Percentiles rank a stretch among this genome's conserved stretches.
These are phyloP conservation scores for Corydoras maculifer DNA, from an alignment of 2,113 vertebrate species.

Conservation along the genomic window DNA sequence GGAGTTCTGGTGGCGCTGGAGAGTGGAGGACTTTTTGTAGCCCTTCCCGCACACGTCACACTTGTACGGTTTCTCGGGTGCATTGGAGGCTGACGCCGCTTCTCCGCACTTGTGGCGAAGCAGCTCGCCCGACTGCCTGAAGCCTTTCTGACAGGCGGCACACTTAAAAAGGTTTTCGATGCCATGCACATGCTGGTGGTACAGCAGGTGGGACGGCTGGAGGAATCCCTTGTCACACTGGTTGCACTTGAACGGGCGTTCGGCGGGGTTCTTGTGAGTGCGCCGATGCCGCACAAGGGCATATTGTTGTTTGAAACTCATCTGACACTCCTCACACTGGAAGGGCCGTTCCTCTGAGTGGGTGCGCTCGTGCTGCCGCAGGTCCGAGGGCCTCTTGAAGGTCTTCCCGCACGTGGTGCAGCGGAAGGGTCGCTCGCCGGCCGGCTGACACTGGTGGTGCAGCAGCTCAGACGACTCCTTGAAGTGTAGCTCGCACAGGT, in stretches of 20 bases:
- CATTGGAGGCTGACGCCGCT: slow-evolving; percentile 53
- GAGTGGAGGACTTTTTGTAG: slow-evolving; percentile 88
- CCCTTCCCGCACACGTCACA: slow-evolving; percentile 87
- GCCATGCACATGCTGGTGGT: slow-evolving; percentile 90
- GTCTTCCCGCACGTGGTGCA: slow-evolving; percentile 86
- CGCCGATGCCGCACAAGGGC: slow-evolving; percentile 88
- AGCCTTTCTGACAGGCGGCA: slow-evolving; percentile 92
- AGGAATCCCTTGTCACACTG: slow-evolving; percentile 91
- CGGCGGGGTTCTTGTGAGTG: slow-evolving; percentile 78
- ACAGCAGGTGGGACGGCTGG: slow-evolving; percentile 87
- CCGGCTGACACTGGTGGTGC: slow-evolving; percentile 90
- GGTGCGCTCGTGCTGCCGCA: slow-evolving; percentile 90
- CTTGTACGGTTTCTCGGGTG: slow-evolving; percentile 84
- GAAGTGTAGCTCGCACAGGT: slow-evolving; percentile 89
- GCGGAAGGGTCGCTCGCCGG: slow-evolving; percentile 85
- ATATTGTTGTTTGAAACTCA: slow-evolving; percentile 97
- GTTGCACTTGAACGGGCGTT: slow-evolving; percentile 81
- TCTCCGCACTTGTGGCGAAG: slow-evolving; percentile 88
- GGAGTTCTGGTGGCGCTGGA: slow-evolving; percentile 88
- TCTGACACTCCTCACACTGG: slow-evolving; percentile 94
- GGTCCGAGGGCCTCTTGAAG: slow-evolving; percentile 88
- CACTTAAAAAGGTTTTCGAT: slow-evolving; percentile 94
- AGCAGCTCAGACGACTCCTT: slow-evolving; percentile 90
- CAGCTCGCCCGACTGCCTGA: slow-evolving; percentile 88
- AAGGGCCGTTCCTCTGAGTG: slow-evolving; percentile 92